Evolutionary conservation across 35 echinoderm and acorn worm genomes (phyloP).

Genomic region (Lytechinus pictus): DNA sequence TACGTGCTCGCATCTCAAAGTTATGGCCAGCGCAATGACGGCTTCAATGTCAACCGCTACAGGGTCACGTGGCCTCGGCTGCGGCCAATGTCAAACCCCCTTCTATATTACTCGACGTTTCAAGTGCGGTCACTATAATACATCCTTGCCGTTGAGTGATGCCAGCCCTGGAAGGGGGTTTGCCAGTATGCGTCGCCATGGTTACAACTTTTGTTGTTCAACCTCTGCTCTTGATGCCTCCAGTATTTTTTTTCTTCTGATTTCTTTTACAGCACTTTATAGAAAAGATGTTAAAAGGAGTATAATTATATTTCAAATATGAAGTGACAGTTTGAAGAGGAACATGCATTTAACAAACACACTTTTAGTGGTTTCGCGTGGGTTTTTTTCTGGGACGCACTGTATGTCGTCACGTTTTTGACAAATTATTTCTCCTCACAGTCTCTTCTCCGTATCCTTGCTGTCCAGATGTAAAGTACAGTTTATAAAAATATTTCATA

Average conservation of each 20-base stretch:
- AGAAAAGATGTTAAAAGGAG: too few relatives aligned
- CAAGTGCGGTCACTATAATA: neutral
- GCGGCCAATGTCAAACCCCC: neutral
- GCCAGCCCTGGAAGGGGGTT: neutral
- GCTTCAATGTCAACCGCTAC: neutral
- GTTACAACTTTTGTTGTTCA: neutral
- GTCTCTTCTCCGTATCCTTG: too few relatives aligned
- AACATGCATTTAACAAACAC: too few relatives aligned
- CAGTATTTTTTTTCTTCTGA: neutral
- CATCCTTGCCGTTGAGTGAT: neutral
- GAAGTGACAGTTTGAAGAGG: too few relatives aligned
- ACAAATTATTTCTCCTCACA: too few relatives aligned
- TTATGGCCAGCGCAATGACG: neutral
- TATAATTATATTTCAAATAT: too few relatives aligned
- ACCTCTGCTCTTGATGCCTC: neutral
- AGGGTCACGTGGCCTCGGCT: neutral
- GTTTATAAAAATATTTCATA: too few relatives aligned
- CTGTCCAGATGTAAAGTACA: too few relatives aligned
- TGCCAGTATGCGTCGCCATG: neutral
- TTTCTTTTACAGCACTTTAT: too few relatives aligned
- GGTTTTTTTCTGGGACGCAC: too few relatives aligned
- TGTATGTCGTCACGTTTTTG: too few relatives aligned
- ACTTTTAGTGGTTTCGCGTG: too few relatives aligned
- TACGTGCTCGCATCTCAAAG: conserved; percentile 4
- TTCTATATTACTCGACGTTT: neutral